Evolutionary conservation across 1,140 invertebrate species (phyloP), one percentile per base, ranked within the genome.

Genomic region (Latrodectus geometricus): DNA sequence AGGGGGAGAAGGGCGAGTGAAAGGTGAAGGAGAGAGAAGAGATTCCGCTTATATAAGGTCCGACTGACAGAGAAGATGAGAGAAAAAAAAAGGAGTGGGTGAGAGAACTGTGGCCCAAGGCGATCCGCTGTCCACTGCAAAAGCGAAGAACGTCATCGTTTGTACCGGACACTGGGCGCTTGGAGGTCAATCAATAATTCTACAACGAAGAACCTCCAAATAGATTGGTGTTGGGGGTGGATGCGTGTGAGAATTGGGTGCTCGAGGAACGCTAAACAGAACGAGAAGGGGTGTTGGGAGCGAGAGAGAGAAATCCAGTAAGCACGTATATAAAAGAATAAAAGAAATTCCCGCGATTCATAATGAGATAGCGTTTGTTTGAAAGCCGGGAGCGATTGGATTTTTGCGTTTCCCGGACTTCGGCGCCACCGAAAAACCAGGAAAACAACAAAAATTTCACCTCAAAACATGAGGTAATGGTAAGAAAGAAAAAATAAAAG

Each of bases 111-210:
- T 75, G 49, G 73, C 83, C 83, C 35, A 48, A 65, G 83, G 83
- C 74, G 83, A 86, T 70, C 66, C 61, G 83, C 74, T 86, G 83
- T 86, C 83, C 83, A 78, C 83, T 86, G 83, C 83, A 86, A 86
- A 86, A 77, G 82, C 72, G 73, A 76, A 76, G 73, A 76, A 84
- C 82, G 82, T 84, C 82, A 84, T 84, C 82, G 83, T 86, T 78
- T 77, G 74, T 54, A 66, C 83, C 75, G 83, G 83, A 86, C 83
- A 86, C 66, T 86, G 83, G 74, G 75, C 83, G 74, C 75, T 78
- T 72, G 52, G 83, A 78, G 83, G 83, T 86, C 83, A 86, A 86
- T 86, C 83, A 86, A 86, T 86, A 86, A 86, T 86, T 86, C 74
- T 78, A 86, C 83, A 75, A 70, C 82, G 82, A 76, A 84, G 82